Conservation (phyloP, 2,113 vertebrate species). For the Nansenia antarctica region DNA sequence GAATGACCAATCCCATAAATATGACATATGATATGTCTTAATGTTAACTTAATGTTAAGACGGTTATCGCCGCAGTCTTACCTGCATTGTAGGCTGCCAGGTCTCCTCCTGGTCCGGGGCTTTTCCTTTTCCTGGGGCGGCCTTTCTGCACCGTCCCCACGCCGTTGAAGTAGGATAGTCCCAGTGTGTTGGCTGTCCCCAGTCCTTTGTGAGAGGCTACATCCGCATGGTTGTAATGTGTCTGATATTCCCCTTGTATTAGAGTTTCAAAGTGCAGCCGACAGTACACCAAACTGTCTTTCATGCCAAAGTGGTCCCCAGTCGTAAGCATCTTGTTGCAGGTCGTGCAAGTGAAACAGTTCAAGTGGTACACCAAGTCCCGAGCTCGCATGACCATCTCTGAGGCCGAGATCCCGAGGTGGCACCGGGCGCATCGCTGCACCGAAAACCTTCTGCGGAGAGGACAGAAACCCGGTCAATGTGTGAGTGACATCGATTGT, state of each 20-base stretch:
- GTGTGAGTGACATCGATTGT: background rate
- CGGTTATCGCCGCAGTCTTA: conserved; percentile 67
- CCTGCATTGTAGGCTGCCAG: conserved; percentile 97
- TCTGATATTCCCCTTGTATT: conserved; percentile 95
- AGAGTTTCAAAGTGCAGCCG: conserved; percentile 98
- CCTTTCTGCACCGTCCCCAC: conserved; percentile 97
- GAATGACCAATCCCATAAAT: no score
- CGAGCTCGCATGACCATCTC: conserved; percentile 99
- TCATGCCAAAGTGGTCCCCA: conserved; percentile 99
- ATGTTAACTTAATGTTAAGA: no score
- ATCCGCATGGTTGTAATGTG: conserved; percentile 93
- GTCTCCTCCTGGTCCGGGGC: conserved; percentile 92
- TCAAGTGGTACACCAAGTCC: conserved; percentile 98
- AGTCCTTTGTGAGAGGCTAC: conserved; percentile 89
- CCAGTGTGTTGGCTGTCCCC: conserved; percentile 86
- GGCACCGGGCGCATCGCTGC: conserved; percentile 96
- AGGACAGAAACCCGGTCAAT: conserved; percentile 49
- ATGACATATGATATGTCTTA: no score
- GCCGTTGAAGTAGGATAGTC: conserved; percentile 97
- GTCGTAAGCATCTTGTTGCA: conserved; percentile 99
- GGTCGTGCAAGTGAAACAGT: conserved; percentile 97
- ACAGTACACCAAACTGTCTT: conserved; percentile 98
- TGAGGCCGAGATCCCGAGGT: conserved; percentile 98
- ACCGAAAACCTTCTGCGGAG: conserved; percentile 95
- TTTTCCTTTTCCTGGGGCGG: conserved; percentile 94